phyloP scores from a whole-genome alignment of 1,140 invertebrate species.

The Hermetia illucens region DNA sequence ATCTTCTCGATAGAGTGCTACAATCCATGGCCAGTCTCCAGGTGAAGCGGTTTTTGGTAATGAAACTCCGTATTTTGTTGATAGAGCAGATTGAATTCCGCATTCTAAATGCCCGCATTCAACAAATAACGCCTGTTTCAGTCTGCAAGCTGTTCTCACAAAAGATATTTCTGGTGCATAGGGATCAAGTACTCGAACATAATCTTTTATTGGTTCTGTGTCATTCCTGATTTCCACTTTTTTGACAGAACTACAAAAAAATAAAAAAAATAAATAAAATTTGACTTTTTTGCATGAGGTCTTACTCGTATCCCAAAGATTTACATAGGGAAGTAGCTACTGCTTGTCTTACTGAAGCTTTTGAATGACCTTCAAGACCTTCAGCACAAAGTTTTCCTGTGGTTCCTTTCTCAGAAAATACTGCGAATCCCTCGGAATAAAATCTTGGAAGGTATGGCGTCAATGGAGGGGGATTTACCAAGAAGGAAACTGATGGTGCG shows the following conservation, averaged over 20 bases:
- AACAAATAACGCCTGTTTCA: slow-evolving; percentile 65
- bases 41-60: slow-evolving; percentile 53
- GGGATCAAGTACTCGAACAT: slow-evolving; percentile 67
- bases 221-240: slow-evolving; percentile 38
- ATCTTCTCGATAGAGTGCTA: slow-evolving; percentile 64
- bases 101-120: slow-evolving; percentile 65
- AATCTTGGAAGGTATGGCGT: slow-evolving; percentile 52
- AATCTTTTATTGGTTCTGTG: slow-evolving; percentile 38
- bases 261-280: no score
- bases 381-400: slow-evolving; percentile 67
- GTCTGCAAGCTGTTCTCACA: slow-evolving; percentile 53
- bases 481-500: slow-evolving; percentile 44
- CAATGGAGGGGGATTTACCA: slow-evolving; percentile 37
- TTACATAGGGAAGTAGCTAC: slow-evolving; percentile 64
- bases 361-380: slow-evolving; percentile 37
- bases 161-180: slow-evolving; percentile 67
- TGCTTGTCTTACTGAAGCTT: slow-evolving; percentile 37
- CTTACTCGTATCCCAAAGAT: slow-evolving; percentile 58
- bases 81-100: slow-evolving; percentile 52
- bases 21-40: slow-evolving; percentile 85
- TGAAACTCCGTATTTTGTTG: slow-evolving; percentile 31
- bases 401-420: slow-evolving; percentile 70
- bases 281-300: no score
- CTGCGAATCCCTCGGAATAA: slow-evolving; percentile 56
- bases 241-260: slow-evolving; percentile 41